Percentiles rank a stretch among this genome's conserved stretches.
Conservation (phyloP, 1,140 invertebrate genomes). For the Trissolcus basalis region DNA sequence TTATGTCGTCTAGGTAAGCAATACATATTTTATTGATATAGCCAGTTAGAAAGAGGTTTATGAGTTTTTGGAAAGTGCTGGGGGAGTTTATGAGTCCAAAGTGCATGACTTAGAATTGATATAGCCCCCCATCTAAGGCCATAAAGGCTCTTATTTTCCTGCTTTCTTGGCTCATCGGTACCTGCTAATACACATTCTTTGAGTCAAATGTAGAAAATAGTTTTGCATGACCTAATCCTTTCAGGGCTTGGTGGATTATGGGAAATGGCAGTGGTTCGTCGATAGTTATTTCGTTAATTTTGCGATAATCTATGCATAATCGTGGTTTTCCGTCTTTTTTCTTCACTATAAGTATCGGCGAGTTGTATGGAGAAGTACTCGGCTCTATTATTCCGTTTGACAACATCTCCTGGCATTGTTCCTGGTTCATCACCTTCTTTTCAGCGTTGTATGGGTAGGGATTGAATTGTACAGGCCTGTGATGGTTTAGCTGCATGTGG, state of each 20-base stretch:
- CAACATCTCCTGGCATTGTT: background rate
- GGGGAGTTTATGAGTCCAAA: background rate
- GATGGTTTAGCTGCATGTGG: too few species aligned
- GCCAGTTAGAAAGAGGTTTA: background rate
- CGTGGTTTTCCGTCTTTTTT: background rate
- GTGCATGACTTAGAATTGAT: slow-evolving; percentile 1
- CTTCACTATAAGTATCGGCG: too few species aligned
- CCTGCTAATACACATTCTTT: slow-evolving; percentile 7
- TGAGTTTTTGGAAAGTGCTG: background rate
- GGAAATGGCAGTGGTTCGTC: background rate
- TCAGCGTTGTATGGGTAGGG: background rate
- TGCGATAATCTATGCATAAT: background rate
- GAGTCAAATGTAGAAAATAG: slow-evolving; percentile 2
- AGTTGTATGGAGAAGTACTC: background rate
- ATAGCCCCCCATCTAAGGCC: background rate
- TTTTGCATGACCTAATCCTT: background rate
- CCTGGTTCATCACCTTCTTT: background rate
- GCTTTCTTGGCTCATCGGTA: background rate
- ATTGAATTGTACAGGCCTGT: too few species aligned
- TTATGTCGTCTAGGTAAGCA: slow-evolving; percentile 4
- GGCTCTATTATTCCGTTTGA: background rate
- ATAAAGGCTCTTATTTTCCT: slow-evolving; percentile 1
- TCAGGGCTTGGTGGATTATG: background rate
- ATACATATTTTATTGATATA: slow-evolving; percentile 4
- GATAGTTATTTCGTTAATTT: background rate